Evolutionary conservation across 2,888 invertebrate species (phyloP), one percentile per base, ranked within the genome.

Genomic region (Scaptomyza parva): DNA sequence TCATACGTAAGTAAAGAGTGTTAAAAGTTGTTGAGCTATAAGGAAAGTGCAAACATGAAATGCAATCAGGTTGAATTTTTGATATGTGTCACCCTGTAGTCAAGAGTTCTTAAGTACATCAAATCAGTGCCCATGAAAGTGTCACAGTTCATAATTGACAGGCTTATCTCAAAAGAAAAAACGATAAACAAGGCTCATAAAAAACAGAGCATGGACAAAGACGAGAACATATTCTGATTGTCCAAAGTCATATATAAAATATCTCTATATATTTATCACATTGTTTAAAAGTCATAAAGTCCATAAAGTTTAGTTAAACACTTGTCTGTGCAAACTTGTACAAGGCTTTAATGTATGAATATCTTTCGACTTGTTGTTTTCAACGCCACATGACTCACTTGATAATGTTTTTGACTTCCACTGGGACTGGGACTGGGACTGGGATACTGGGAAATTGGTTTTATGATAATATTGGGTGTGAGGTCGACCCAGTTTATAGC

Each of bases 1-100:
- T 54, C 72, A 76, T 72, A 59, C 81, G 88, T 88, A 88, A 88
- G 88, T 89, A 75, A 43, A 35, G 17, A 24, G 45, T 41, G 50
- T 43, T 28, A 45, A 40, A 37, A 52, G 26, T 12, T 35, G 35
- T 28, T 12, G 20, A 24, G 24, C 22, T n/a, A 33, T 6, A 18
- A 40, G 17, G 3, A 26, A 51, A 7, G 26, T 51, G 50, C 39
- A 33, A 9, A 26, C 7, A 26, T 0, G 6, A 39, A 12, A 4
- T n/a, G 26, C 40, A 26, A 11, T 37, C n/a, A 17, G n/a, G 9
- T 11, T 12, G n/a, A 18, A 33, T 18, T 39, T 9, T 9, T 18
- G 11, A 40, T n/a, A 14, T 26, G 18, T 53, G 28, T 28, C 14
- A 26, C 30, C 44, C 39, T 17, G 35, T 1, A 33, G 28, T 48